Evolutionary conservation across 2,888 invertebrate genomes (phyloP), one percentile per base, ranked within the genome.

Genomic region (Thymelicus lineola): DNA sequence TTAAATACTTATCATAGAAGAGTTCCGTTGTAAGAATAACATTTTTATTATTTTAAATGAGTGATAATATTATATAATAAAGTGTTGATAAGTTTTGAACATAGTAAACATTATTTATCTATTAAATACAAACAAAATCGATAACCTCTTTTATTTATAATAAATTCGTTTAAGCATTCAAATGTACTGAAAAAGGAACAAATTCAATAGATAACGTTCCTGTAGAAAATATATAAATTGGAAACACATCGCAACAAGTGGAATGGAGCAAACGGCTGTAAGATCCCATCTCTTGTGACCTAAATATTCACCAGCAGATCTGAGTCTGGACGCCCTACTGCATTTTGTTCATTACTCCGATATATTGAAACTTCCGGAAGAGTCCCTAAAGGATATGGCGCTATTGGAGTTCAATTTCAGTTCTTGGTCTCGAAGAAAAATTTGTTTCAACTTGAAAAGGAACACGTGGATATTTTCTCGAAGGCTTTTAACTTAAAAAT

Each of bases 241-340:
- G 17, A 63, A 70, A 55, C 70, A 62, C 62, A 63, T 63, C 46
- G 66, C 59, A 72, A 72, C 67, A 70, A 72, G 70, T 72, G 36
- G 63, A 72, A 64, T 38, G 53, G 17, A 63, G 38, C 28, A 20
- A 55, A 57, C 42, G 53, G 14, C 57, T 68, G 38, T 45, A 62
- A 48, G 58, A 69, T 69, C 42, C 63, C 50, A 63, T 66, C 50
- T 60, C 66, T 66, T 48, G 42, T 67, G 60, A 68, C 68, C 68
- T 68, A 68, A 62, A 62, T 68, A 68, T 68, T 57, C 55, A 62
- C 46, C 68, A 68, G 62, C 55, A 62, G 68, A 57, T 58, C 45
- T 46, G 63, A 48, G 46, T 46, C 3, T 14, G 12, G 12, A 7
- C 60, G 36, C 62, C 20, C 62, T 48, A 68, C 53, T 62, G 68